A percentile compares a stretch with the other conserved stretches of the same genome.
These are phyloP conservation scores for Cuniculus paca DNA, from an alignment of 2,797 vertebrate species.

Conservation along the genomic window DNA sequence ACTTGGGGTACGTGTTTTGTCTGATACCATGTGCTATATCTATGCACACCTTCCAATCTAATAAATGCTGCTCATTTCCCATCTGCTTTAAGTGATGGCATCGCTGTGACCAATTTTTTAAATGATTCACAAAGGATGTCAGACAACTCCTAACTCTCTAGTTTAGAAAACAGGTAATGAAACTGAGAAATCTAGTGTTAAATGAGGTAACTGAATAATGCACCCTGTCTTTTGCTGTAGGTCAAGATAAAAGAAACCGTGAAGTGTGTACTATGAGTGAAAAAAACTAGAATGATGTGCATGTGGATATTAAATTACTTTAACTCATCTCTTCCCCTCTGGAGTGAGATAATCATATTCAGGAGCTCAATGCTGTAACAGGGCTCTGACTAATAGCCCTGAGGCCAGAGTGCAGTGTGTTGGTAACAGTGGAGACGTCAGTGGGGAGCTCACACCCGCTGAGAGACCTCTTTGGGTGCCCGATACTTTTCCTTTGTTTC, in stretches of 20 bases:
- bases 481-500: not conserved
- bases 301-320: not conserved
- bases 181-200: not conserved
- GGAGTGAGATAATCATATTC: not conserved
- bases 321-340: not conserved
- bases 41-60: not conserved
- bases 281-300: not conserved
- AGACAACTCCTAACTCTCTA: not conserved
- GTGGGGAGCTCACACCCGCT: not conserved
- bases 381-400: not conserved
- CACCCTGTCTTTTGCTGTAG: not conserved
- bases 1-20: not conserved
- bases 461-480: not conserved
- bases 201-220: not conserved
- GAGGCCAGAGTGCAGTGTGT: not conserved
- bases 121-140: not conserved
- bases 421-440: not conserved
- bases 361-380: not conserved
- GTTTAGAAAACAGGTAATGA: not conserved
- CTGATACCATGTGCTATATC: not conserved
- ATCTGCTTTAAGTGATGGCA: not conserved
- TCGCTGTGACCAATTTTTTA: not conserved
- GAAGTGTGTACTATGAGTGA: not conserved
- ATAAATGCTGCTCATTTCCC: not conserved
- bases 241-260: not conserved